Evolutionary conservation across 2,113 vertebrate species (phyloP).

Genomic region (Grammomys dolichurus): DNA sequence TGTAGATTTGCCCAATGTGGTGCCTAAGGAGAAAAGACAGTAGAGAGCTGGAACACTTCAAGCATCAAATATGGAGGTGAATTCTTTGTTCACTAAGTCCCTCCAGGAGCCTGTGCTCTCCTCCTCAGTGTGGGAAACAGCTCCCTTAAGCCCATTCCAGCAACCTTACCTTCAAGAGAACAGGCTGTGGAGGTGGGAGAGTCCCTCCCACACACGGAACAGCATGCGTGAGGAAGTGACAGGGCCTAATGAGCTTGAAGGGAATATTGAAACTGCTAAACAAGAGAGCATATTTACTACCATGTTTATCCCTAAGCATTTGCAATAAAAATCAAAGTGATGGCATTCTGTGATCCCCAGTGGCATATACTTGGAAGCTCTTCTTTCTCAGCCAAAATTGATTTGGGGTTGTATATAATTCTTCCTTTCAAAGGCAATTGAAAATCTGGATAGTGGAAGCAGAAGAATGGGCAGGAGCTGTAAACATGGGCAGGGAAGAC

Average conservation of each 20-base stretch:
- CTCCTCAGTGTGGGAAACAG: background rate
- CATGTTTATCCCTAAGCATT: slow-evolving; percentile 68
- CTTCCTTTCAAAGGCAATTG: slow-evolving; percentile 70
- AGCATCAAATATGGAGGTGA: background rate
- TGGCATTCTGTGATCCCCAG: slow-evolving; percentile 65
- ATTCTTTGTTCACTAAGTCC: background rate
- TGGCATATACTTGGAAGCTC: slow-evolving; percentile 70
- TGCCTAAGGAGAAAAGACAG: background rate
- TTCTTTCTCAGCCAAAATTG: slow-evolving; percentile 70
- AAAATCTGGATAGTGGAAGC: slow-evolving; percentile 48
- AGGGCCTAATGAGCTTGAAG: slow-evolving; percentile 60
- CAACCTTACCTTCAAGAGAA: background rate
- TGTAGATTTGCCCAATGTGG: background rate
- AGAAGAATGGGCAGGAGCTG: slow-evolving; percentile 15
- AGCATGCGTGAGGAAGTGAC: slow-evolving; percentile 7
- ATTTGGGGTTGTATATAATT: slow-evolving; percentile 73
- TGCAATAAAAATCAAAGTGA: slow-evolving; percentile 79
- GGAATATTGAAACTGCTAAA: slow-evolving; percentile 75
- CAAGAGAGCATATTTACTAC: slow-evolving; percentile 69
- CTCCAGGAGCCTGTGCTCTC: background rate
- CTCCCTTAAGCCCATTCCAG: background rate
- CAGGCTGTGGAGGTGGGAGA: background rate
- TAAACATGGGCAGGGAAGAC: slow-evolving; percentile 23
- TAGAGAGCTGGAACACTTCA: background rate
- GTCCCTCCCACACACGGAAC: background rate